Base-by-base conservation (phyloP, 2,113 vertebrate species). In the Pomatostomus ruficeps region DNA sequence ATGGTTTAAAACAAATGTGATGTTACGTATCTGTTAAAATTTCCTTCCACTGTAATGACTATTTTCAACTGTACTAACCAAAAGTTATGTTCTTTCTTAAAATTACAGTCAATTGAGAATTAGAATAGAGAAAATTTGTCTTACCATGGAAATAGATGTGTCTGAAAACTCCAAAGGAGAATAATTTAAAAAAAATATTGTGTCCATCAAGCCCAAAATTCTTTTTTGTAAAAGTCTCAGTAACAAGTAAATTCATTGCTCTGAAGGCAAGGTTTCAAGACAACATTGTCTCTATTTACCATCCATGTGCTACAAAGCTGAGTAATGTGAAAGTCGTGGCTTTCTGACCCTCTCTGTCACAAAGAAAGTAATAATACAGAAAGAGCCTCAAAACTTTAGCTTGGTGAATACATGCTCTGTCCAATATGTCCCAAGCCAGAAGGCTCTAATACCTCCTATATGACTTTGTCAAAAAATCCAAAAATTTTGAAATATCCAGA, bases 261-360 rank as follows among this genome's bases (percentile, higher is more conserved):
- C 23, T 21, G 28, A 86, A 70, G 25, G 2, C 33, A 65, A 61
- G 40, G 15, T 71, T 90, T 86, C 51, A 84, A 77, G 65, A 26
- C 40, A 81, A 46, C 11, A 15, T 33, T 45, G 40, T 70, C 35
- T 70, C n/a, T 38, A 4, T 70, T 81, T 67, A 57, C 33, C 9
- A 12, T 33, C 11, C 0, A 0, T 6, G 3, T 35, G 7, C 7
- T 73, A 52, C 15, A 46, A 52, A 76, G 25, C 4, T 8, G 5
- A 54, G 38, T 26, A 85, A 76, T 31, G 4, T n/a, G 22, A 19
- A 77, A 54, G 25, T 6, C 4, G 29, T 36, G 21, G 42, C 17
- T 89, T 84, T 66, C 43, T 87, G 65, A 77, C 21, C 16, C 23
- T 33, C 9, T 55, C 6, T 68, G 26, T 43, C 61, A 72, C 48